Evolutionary conservation across 1,140 invertebrate species (phyloP), one percentile per base, ranked within the genome.

Genomic region (Phymorhynchus buccinoides): DNA sequence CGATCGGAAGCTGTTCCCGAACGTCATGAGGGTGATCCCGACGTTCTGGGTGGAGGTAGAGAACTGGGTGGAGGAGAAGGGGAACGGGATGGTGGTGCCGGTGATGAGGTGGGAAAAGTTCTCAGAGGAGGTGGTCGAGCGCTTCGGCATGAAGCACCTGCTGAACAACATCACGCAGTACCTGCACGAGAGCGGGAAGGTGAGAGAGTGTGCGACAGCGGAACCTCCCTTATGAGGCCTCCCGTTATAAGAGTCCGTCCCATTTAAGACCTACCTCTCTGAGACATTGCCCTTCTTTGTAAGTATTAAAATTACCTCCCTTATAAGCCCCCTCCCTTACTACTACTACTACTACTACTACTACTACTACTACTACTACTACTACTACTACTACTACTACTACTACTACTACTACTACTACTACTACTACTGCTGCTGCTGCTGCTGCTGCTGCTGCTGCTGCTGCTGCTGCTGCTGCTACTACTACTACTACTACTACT

Each of bases 11-110:
- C 86, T 90, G 12, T 93, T 92, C 84, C 91, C 91, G 27, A 86
- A 90, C 37, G 89, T 92, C 42, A 88, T 92, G 86, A 85, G 88
- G 71, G 85, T 88, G 18, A 90, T 93, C 32, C 92, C 92, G 66
- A 89, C 90, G 12, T 90, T 93, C 78, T 93, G 92, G 92, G 85
- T 89, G 1, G 90, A 93, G 32, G 90, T 92, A 16, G 90, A 92
- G 80, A 86, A 89, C 39, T 92, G 89, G 66, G 73, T 92, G 22
- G 92, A 92, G 83, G 91, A 92, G 44, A 88, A 87, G 37, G 91
- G 90, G n/a, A 92, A 89, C 83, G 71, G 84, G 18, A 88, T 92
- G 89, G 68, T 88, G 6, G 88, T 92, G 44, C 92, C 92, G 12
- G 85, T 92, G 22, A 84, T 93, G 68, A 84, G 77, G 30, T 91